These are phyloP conservation scores for Parauchenoglanis punctatus DNA, from an alignment of 2,797 vertebrate species.

Conservation along the genomic window DNA sequence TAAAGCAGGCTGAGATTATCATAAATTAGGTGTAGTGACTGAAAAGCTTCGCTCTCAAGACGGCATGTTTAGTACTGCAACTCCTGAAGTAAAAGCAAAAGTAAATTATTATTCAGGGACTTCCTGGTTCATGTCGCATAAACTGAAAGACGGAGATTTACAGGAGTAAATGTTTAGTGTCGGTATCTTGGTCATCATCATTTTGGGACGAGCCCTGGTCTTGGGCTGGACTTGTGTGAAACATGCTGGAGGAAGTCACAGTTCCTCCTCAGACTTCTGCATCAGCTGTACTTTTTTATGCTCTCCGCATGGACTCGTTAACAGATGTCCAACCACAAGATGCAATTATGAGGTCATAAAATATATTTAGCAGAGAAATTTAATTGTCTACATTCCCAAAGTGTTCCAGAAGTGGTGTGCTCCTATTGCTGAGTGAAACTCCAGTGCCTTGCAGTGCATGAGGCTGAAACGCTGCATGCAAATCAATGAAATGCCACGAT, in stretches of 20 bases:
- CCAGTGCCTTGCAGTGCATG: background rate
- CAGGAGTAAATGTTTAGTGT: background rate
- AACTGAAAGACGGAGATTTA: background rate
- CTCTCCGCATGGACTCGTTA: background rate
- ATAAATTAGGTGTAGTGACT: background rate
- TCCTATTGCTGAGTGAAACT: too few species aligned
- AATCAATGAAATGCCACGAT: background rate
- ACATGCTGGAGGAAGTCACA: constrained; percentile 26
- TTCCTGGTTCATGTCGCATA: background rate
- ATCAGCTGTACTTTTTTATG: background rate
- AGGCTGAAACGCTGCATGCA: background rate
- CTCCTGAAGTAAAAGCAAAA: background rate
- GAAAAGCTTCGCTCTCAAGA: background rate
- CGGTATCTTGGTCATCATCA: background rate
- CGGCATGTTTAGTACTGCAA: background rate
- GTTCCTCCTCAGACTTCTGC: constrained; percentile 35
- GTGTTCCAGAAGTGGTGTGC: background rate
- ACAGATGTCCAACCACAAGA: background rate
- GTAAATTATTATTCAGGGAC: background rate
- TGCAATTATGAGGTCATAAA: too few species aligned
- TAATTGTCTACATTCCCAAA: background rate
- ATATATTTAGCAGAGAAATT: background rate
- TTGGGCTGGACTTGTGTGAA: background rate
- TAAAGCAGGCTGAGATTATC: background rate
- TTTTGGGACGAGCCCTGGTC: background rate